Percentiles rank a stretch among this genome's conserved stretches.
Conservation (phyloP, 2,797 vertebrate genomes). For the Pristis pectinata region DNA sequence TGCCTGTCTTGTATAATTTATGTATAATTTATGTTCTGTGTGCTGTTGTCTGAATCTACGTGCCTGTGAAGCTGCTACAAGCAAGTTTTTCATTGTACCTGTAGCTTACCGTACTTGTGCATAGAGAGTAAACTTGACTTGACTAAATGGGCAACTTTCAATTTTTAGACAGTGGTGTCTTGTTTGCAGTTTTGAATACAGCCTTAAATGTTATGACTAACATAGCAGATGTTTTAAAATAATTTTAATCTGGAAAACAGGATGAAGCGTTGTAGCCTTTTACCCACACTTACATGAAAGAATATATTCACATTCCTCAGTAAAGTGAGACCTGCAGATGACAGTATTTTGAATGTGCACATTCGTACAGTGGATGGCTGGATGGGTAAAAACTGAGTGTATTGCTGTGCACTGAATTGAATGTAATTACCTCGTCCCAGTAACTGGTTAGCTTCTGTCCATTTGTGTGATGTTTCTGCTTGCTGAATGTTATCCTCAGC, state of each 20-base stretch:
- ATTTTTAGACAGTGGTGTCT: not conserved
- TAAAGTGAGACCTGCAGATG: not conserved
- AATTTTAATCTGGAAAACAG: not conserved
- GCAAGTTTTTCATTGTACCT: no score
- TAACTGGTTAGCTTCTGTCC: not conserved
- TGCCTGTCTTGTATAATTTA: no score
- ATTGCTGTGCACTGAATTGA: not conserved
- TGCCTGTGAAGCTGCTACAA: no score
- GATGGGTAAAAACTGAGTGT: not conserved
- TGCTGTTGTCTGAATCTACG: no score
- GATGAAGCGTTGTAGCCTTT: not conserved
- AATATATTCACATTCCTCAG: not conserved
- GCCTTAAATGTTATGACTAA: no score
- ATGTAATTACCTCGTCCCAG: not conserved
- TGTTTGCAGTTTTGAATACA: not conserved
- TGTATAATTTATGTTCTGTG: no score
- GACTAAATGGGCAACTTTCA: no score
- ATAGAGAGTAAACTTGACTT: no score
- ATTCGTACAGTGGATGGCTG: not conserved
- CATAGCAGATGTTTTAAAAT: not conserved
- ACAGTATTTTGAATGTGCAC: not conserved
- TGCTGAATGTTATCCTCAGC: not conserved
- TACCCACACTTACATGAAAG: not conserved
- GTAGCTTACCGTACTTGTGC: no score
- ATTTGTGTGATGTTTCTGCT: not conserved